A percentile compares a stretch with the other conserved stretches of the same genome.
Evolutionary conservation across 2,797 vertebrate genomes (phyloP).

Genomic region (Cuniculus paca): DNA sequence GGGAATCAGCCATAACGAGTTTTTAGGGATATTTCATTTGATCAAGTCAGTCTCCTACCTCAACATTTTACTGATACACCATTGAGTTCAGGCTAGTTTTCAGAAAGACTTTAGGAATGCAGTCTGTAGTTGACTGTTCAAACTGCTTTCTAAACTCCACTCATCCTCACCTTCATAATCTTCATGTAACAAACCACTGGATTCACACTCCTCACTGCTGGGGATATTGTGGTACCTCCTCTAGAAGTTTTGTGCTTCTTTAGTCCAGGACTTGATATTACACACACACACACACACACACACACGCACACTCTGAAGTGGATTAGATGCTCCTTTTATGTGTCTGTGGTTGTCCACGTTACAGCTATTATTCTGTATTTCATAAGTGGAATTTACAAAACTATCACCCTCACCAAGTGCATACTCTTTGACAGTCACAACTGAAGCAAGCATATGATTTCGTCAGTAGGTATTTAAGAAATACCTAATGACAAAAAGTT

Average conservation of each 20-base stretch:
- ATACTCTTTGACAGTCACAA: neutral
- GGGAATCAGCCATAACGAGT: neutral
- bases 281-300: neutral
- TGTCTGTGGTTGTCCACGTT: neutral
- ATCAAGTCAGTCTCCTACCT: neutral
- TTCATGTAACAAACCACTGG: neutral
- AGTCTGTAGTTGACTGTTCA: neutral
- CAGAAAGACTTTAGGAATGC: neutral
- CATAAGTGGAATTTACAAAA: neutral
- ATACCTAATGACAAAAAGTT: slow-evolving; percentile 15
- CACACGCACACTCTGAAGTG: neutral
- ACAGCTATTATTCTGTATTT: neutral
- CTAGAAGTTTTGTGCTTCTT: neutral
- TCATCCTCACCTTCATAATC: neutral
- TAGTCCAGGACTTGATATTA: neutral
- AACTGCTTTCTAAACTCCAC: neutral
- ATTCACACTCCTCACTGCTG: neutral
- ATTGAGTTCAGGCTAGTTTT: neutral
- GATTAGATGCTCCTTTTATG: neutral
- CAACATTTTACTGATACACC: neutral
- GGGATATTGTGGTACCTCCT: rapidly evolving
- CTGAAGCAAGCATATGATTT: neutral
- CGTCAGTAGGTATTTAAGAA: neutral
- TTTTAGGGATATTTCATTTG: neutral
- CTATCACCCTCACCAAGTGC: neutral